Evolutionary conservation across 2,113 vertebrate species (phyloP).

Genomic region (Scolopax mira): DNA sequence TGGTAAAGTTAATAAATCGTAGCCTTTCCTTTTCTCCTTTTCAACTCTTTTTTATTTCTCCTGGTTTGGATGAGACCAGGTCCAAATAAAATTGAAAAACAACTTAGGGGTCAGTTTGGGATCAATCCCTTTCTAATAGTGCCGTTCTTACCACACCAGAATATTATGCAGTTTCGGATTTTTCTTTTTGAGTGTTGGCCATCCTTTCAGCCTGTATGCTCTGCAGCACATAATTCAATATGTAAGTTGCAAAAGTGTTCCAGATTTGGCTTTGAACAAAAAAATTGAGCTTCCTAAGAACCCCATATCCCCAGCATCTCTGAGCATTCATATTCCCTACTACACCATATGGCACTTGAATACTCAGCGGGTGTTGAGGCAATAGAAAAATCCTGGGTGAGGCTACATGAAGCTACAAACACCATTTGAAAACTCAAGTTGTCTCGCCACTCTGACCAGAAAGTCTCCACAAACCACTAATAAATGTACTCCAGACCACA

Average conservation of each 20-base stretch:
- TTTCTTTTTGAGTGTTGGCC: not conserved
- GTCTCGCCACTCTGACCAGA: conserved; percentile 42
- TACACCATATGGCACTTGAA: not conserved
- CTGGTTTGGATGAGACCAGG: not conserved
- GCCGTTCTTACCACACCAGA: not conserved
- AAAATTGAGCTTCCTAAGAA: not conserved
- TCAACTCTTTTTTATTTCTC: not conserved
- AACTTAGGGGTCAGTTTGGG: not conserved
- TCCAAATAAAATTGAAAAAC: not conserved
- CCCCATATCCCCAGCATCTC: not conserved
- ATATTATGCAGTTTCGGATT: not conserved
- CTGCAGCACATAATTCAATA: not conserved
- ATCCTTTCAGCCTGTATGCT: not conserved
- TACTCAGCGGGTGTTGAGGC: not conserved
- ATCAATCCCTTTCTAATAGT: not conserved
- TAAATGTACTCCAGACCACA: conserved; percentile 64
- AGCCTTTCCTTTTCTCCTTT: not conserved
- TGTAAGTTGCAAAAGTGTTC: not conserved
- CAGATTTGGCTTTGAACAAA: conserved; percentile 4
- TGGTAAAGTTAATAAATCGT: not conserved
- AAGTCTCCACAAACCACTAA: conserved; percentile 58
- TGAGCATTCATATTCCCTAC: not conserved
- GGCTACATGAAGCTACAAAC: conserved; percentile 9
- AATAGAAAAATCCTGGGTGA: conserved; percentile 23
- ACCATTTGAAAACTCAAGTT: conserved; percentile 34